Base-by-base conservation (phyloP, 2,113 vertebrate genomes). In the Indicator maculatus region DNA sequence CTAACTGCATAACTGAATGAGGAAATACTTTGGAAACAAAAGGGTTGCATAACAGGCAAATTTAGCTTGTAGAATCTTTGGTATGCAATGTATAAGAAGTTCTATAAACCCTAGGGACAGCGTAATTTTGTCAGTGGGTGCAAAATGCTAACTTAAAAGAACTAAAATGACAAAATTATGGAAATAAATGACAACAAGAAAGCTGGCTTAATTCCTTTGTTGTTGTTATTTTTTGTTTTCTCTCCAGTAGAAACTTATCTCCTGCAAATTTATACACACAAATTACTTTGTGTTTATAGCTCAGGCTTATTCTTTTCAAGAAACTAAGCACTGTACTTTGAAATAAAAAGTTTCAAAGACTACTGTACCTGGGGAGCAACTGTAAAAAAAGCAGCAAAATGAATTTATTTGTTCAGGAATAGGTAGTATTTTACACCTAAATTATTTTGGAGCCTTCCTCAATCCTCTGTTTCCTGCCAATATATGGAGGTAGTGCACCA, bases 1-100 rank as follows among this genome's bases (percentile, higher is more conserved):
- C 89, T 93, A 93, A 95, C 89, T 56, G 87, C 76, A 81, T 80
- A 88, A 91, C 89, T 95, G 93, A 95, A 76, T 83, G 86, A 91
- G 61, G 28, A 60, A 91, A 86, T 89, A 95, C 79, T 86, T 80
- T 47, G 16, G 76, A 93, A 93, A 95, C 82, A 95, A 93, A 95
- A 91, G 53, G 27, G 52, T 83, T 95, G 91, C 67, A 64, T 71
- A 96, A 94, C 45, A 95, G 59, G 56, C 53, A 93, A 77, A 96
- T 93, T 93, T 71, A 79, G 52, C 23, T 85, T 67, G 33, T 52
- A 78, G 33, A 89, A 89, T 80, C 38, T 92, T 94, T 64, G 63
- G 28, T 80, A 64, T 60, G 39, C 69, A 91, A 77, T 5, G 4
- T 45, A 41, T 64, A 67, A 67, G 47, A 91, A 83, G 92, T 79